Percentiles rank a stretch among this genome's conserved stretches.
phyloP scores from a whole-genome alignment of 1,140 invertebrate species.

The Drosophila truncata region DNA sequence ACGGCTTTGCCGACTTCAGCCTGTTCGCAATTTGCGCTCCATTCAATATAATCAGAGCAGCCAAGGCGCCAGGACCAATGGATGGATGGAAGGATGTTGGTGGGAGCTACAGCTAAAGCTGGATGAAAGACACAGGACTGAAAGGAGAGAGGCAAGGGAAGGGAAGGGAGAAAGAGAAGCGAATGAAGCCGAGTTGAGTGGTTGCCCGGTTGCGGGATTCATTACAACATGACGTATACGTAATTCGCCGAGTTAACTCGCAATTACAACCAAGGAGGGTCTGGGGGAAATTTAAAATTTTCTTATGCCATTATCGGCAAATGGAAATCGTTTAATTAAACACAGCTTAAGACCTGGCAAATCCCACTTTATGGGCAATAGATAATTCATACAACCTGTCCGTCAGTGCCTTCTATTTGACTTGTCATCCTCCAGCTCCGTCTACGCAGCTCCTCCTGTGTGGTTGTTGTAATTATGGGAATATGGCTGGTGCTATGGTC shows the following conservation, averaged over 20 bases:
- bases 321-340: slow-evolving; percentile 66
- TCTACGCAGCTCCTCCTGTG: background rate
- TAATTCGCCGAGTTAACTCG: slow-evolving; percentile 49
- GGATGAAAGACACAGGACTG: background rate
- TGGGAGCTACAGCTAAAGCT: background rate
- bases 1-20: slow-evolving; percentile 45
- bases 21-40: slow-evolving; percentile 67
- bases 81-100: slow-evolving; percentile 9
- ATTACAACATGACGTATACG: slow-evolving; percentile 67
- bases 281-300: slow-evolving; percentile 36
- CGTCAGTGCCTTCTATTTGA: slow-evolving; percentile 43
- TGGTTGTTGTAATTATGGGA: slow-evolving; percentile 63
- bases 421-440: slow-evolving; percentile 42
- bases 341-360: slow-evolving; percentile 21
- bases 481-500: slow-evolving; percentile 7
- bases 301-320: slow-evolving; percentile 50
- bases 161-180: background rate
- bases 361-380: slow-evolving; percentile 26
- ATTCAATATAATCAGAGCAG: slow-evolving; percentile 70
- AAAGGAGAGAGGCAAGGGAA: background rate
- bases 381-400: slow-evolving; percentile 25
- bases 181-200: slow-evolving; percentile 9
- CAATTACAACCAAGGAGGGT: slow-evolving; percentile 36
- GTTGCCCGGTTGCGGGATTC: slow-evolving; percentile 26
- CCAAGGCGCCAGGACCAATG: slow-evolving; percentile 30